Conservation (phyloP, 2,888 invertebrate genomes). For the Pristionchus exspectatus region DNA sequence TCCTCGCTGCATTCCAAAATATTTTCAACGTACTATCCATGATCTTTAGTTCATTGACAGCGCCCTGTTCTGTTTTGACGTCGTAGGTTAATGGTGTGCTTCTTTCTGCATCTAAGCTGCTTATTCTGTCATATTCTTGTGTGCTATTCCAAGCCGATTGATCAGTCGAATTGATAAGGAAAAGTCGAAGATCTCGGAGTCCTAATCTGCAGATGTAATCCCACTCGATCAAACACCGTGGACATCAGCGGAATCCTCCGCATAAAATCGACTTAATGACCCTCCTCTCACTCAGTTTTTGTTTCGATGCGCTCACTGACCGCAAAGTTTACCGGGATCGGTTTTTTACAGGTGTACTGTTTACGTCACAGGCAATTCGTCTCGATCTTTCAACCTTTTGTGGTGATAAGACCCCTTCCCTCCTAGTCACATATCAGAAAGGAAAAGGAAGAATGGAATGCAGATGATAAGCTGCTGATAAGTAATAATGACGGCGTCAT, state of each 20-base stretch:
- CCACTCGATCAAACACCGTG: not conserved
- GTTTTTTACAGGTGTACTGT: not conserved
- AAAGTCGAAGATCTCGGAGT: not conserved
- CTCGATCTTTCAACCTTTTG: slow-evolving; percentile 13
- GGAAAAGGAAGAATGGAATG: slow-evolving; percentile 15
- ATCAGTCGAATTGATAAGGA: slow-evolving; percentile 39
- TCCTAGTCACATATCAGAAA: not conserved
- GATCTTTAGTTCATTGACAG: not conserved
- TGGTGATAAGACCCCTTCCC: not conserved
- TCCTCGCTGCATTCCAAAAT: not conserved
- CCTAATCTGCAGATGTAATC: slow-evolving; percentile 25
- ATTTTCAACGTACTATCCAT: not conserved
- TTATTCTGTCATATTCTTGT: not conserved
- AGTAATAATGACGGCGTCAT: slow-evolving; percentile 39
- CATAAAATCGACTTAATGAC: slow-evolving; percentile 10
- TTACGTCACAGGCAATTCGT: not conserved
- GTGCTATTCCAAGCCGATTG: slow-evolving; percentile 48
- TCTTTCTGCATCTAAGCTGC: slow-evolving; percentile 6
- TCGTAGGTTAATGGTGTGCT: not conserved
- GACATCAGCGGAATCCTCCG: not conserved
- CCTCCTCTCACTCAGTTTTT: not conserved
- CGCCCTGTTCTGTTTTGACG: not conserved
- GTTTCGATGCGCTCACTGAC: not conserved
- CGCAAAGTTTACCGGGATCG: not conserved
- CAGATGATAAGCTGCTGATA: slow-evolving; percentile 37